Percentiles rank a stretch among this genome's conserved stretches.
These are phyloP conservation scores for Emys orbicularis DNA, from an alignment of 2,797 vertebrate species.

Conservation along the genomic window DNA sequence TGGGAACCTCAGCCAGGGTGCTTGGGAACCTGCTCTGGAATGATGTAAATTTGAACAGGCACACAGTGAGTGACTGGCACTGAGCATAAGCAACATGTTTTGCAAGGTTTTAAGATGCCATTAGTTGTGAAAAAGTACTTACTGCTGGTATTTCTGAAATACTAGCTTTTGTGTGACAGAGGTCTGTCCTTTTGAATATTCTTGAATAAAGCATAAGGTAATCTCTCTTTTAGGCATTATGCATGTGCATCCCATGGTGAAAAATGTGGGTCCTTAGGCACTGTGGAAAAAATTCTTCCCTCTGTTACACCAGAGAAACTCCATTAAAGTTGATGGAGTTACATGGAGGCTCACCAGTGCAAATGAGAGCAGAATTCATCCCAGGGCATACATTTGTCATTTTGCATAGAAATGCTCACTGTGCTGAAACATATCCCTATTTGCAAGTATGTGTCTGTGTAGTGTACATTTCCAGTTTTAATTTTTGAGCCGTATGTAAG, in stretches of 20 bases:
- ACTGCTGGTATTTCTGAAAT: constrained; percentile 7
- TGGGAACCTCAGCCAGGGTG: neutral
- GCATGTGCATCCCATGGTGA: constrained; percentile 14
- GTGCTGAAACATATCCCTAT: constrained; percentile 37
- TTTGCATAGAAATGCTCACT: constrained; percentile 43
- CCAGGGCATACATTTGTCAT: neutral
- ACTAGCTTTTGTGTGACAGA: constrained; percentile 7
- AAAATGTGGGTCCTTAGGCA: constrained; percentile 54
- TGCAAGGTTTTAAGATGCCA: neutral
- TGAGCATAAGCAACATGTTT: neutral
- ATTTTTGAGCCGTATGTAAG: constrained; percentile 68
- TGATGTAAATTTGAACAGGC: neutral
- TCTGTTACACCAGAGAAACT: neutral
- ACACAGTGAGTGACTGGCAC: neutral
- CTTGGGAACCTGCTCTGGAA: neutral
- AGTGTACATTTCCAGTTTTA: constrained; percentile 67
- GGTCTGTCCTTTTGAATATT: constrained; percentile 52
- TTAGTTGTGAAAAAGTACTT: constrained; percentile 16
- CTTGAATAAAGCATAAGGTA: constrained; percentile 50
- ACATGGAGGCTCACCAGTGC: neutral
- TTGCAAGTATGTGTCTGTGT: constrained; percentile 59
- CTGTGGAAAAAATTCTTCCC: constrained; percentile 32
- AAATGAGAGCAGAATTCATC: constrained; percentile 39
- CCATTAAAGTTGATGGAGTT: neutral
- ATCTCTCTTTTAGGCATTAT: constrained; percentile 44